Base-by-base conservation (phyloP, 2,888 invertebrate species). In the Trimorus sp. region DNA sequence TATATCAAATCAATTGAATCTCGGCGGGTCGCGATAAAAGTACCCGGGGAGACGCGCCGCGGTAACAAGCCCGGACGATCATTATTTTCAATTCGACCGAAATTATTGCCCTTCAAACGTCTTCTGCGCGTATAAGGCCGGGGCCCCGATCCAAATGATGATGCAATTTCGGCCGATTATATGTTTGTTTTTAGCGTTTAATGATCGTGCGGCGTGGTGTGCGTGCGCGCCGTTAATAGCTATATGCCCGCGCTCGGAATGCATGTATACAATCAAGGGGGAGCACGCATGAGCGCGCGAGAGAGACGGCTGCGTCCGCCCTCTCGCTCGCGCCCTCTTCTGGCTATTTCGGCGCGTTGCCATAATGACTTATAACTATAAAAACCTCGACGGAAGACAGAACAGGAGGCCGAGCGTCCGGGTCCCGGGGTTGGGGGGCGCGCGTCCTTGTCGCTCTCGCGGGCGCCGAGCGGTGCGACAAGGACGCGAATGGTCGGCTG, bases 151-250 rank as follows among this genome's bases (percentile, higher is more conserved):
- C 60, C 79, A 73, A 59, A 68, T 79, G 79, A 79, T 79, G 73
- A 73, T 73, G 79, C 79, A 73, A 79, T 73, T 73, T 71, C n/a
- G 40, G 54, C 7, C 58, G 73, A 79, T 79, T 79, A 79, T 62
- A 73, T 79, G 79, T 79, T 79, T 79, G 74, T 74, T 79, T 79
- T 79, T 74, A 68, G 59, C 69, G 63, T 69, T 79, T 74, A 79
- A 79, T 74, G 38, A 74, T 79, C 53, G 7, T 97, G 66, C 97
- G 97, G 48, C 76, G 73, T 59, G 38, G 66, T 79, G 83, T 82
- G 77, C 79, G 79, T 69, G 77, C 59, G 59, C 70, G 79, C 71
- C 49, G 71, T 60, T 77, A 63, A 77, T 65, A 70, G 65, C 60
- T 53, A 65, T 11, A 26, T 26, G 26, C 26, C n/a, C 42, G 16